A percentile compares a stretch with the other conserved stretches of the same genome.
Conservation (phyloP, 2,888 invertebrate genomes). For the Amblyjoppa fuscipennis region DNA sequence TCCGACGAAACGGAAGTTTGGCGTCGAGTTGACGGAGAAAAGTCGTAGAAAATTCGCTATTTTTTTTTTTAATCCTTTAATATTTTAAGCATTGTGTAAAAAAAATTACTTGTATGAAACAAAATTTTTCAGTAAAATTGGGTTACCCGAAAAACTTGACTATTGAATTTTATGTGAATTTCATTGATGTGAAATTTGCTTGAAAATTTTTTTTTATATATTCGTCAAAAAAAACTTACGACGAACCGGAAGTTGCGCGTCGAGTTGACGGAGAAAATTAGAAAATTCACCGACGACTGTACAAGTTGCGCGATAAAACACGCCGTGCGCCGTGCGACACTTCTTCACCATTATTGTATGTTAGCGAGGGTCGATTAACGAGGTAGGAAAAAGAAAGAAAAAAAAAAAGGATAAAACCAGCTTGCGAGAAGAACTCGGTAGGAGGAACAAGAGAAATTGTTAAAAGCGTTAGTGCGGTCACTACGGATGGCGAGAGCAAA, state of each 20-base stretch:
- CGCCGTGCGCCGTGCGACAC: neutral
- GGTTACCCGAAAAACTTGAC: too few species aligned
- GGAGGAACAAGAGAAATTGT: neutral
- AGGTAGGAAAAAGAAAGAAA: neutral
- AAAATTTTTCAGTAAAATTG: too few species aligned
- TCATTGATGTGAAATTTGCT: too few species aligned
- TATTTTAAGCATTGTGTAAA: too few species aligned
- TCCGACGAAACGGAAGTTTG: neutral
- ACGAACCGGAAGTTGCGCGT: neutral
- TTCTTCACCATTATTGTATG: neutral
- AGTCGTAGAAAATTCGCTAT: neutral
- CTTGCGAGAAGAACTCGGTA: neutral
- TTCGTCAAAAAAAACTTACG: neutral
- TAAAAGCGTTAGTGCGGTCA: slow-evolving; percentile 9
- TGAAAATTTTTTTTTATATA: too few species aligned
- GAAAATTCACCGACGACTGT: neutral
- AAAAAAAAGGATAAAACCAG: slow-evolving; percentile 11
- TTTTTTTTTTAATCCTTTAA: too few species aligned
- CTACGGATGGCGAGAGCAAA: slow-evolving; percentile 25
- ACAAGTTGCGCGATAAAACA: neutral
- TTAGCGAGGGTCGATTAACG: slow-evolving; percentile 30
- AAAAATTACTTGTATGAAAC: too few species aligned
- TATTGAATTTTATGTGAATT: too few species aligned
- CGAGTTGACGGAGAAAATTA: neutral
- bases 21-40: neutral